phyloP scores from a whole-genome alignment of 2,113 vertebrate species.

The Trinectes maculatus region DNA sequence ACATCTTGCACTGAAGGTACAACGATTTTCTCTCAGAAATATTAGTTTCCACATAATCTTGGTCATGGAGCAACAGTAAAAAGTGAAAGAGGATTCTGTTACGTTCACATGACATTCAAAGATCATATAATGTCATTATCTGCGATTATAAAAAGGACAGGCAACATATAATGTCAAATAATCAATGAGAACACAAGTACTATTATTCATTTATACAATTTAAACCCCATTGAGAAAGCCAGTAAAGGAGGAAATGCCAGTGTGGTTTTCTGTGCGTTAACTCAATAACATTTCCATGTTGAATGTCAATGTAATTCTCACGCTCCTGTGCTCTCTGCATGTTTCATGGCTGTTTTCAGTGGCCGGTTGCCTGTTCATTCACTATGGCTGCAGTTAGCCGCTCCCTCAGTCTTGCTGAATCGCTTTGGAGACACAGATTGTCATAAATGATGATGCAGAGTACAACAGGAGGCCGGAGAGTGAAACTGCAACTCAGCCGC shows the following conservation, averaged over 20 bases:
- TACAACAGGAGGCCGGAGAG: neutral
- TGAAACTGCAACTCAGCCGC: neutral
- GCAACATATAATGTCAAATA: neutral
- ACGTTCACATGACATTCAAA: neutral
- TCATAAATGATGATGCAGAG: too few species aligned
- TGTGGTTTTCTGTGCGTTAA: neutral
- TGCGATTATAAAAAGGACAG: neutral
- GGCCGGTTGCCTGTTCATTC: constrained; percentile 24
- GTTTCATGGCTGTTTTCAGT: constrained; percentile 4
- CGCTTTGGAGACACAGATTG: too few species aligned
- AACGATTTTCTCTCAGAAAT: constrained; percentile 2
- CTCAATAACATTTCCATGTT: constrained; percentile 45
- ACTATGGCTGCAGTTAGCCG: constrained; percentile 35
- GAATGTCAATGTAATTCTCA: constrained; percentile 32
- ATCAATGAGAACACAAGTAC: neutral
- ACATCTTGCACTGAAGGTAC: neutral
- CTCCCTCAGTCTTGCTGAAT: constrained; percentile 1
- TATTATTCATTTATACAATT: neutral
- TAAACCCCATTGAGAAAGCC: too few species aligned
- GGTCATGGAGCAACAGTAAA: too few species aligned
- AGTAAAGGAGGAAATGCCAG: neutral
- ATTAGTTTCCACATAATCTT: neutral
- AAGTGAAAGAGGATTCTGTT: neutral
- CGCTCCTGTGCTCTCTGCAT: too few species aligned
- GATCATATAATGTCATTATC: neutral